phyloP scores from a whole-genome alignment of 1,140 invertebrate species.

The Diplogasteroides magnus region DNA sequence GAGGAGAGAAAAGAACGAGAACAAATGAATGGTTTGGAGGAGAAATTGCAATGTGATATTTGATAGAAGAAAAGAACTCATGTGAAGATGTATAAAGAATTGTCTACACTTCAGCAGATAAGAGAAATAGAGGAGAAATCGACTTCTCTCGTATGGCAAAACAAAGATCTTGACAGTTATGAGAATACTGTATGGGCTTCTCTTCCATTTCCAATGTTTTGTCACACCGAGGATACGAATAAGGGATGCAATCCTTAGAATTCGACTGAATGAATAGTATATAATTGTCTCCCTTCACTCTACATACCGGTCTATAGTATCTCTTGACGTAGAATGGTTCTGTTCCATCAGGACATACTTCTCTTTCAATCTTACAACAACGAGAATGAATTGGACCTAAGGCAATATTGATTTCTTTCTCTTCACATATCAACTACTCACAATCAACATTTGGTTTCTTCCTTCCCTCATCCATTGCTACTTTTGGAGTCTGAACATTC shows the following conservation, averaged over 20 bases:
- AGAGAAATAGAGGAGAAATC: neutral
- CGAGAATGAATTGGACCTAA: neutral
- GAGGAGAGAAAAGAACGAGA: neutral
- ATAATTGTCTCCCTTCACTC: neutral
- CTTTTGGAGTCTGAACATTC: too few relatives aligned
- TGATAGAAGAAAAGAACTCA: neutral
- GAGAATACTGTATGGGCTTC: neutral
- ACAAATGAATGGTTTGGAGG: neutral
- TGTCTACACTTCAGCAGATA: neutral
- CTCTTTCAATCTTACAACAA: neutral
- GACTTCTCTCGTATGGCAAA: neutral
- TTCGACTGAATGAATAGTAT: neutral
- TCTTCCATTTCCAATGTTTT: neutral
- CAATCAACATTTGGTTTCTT: too few relatives aligned
- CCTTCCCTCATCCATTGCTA: too few relatives aligned
- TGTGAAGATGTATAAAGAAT: neutral
- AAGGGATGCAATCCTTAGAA: neutral
- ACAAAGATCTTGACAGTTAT: neutral
- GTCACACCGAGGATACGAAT: neutral
- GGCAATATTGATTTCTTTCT: too few relatives aligned
- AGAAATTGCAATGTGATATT: slow-evolving; percentile 6
- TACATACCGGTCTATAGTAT: neutral
- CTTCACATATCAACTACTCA: too few relatives aligned
- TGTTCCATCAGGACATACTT: neutral
- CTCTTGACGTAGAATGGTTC: neutral